Conservation (phyloP, 2,797 vertebrate species). For the Pseudopleuronectes americanus region DNA sequence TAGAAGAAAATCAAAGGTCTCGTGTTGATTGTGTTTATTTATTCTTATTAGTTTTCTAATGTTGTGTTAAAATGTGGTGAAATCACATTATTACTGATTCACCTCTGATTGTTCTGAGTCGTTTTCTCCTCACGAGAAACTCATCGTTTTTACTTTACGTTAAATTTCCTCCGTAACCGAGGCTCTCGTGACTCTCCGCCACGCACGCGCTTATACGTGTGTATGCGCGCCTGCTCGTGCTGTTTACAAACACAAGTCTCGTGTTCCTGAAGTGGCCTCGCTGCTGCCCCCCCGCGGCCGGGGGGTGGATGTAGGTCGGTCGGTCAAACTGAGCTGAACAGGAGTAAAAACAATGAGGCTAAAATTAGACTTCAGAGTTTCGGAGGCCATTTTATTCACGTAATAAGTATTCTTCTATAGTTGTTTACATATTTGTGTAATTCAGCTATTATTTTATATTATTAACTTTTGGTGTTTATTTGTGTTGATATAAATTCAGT, state of each 20-base stretch:
- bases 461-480: neutral
- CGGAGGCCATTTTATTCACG: neutral
- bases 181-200: constrained; percentile 1
- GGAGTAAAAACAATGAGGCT: constrained; percentile 10
- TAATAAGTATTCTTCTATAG: neutral
- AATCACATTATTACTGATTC: no score
- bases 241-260: constrained; percentile 84
- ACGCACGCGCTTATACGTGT: constrained; percentile 1
- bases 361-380: neutral
- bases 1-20: no score
- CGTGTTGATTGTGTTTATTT: no score
- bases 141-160: neutral
- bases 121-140: neutral
- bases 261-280: constrained; percentile 30
- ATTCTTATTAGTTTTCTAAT: no score
- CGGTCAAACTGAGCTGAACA: constrained; percentile 35
- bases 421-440: neutral
- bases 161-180: neutral
- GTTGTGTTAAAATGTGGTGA: no score
- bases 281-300: constrained; percentile 68
- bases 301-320: constrained; percentile 23
- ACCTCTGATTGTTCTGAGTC: no score
- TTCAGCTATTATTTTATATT: no score
- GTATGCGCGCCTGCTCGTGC: constrained; percentile 28
- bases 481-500: neutral